These are phyloP conservation scores for Sipha flava DNA, from an alignment of 1,140 invertebrate genomes.

Conservation along the genomic window DNA sequence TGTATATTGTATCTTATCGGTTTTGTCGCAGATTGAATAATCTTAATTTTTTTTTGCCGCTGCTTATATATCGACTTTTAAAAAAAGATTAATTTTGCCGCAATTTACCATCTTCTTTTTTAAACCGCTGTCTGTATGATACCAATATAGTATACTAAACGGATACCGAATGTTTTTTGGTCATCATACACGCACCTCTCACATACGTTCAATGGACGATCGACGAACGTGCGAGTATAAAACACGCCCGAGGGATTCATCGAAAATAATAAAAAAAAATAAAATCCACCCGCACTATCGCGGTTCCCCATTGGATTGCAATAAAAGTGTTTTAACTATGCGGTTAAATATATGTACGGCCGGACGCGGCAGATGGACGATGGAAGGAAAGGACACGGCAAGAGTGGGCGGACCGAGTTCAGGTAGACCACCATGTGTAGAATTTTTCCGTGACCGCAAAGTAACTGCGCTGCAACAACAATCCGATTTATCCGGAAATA, in stretches of 20 bases:
- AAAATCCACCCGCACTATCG: neutral
- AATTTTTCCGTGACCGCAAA: neutral
- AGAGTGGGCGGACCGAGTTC: neutral
- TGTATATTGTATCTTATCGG: no score
- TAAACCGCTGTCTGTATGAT: neutral
- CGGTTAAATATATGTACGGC: neutral
- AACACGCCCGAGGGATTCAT: neutral
- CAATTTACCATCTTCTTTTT: no score
- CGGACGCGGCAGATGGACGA: neutral
- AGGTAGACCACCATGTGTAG: neutral
- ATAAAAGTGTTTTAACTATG: conserved; percentile 19
- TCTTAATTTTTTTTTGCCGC: no score
- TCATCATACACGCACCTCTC: neutral
- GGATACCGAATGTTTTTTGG: neutral
- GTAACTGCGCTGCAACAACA: no score
- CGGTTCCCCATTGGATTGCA: neutral
- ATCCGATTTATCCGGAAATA: no score
- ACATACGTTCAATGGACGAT: neutral
- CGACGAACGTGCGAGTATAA: neutral
- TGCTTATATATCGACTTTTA: no score
- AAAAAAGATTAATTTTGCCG: no score
- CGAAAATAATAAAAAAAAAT: neutral
- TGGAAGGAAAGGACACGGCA: neutral
- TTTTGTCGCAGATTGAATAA: no score
- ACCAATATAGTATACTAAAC: neutral